Evolutionary conservation across 1,140 invertebrate species (phyloP).

Genomic region (Anoplolepis gracilipes): DNA sequence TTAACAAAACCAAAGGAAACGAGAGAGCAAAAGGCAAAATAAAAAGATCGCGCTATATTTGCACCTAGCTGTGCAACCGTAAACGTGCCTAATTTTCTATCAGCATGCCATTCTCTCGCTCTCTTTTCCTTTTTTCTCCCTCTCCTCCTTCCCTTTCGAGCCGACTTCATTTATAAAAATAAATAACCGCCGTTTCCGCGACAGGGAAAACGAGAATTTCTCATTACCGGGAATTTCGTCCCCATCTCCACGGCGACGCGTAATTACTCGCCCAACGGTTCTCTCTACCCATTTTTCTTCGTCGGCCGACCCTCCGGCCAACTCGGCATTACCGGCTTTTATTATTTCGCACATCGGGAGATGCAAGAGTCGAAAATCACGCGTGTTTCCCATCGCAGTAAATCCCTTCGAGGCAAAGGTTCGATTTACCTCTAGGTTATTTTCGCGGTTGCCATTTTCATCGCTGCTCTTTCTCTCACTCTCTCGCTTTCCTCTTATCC

Average conservation of each 20-base stretch:
- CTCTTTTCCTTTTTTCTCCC: not conserved
- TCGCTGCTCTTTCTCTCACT: not conserved
- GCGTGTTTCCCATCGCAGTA: not conserved
- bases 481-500: not conserved
- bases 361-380: slow-evolving; percentile 25
- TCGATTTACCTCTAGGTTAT: slow-evolving; percentile 46
- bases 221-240: slow-evolving; percentile 48
- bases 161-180: slow-evolving; percentile 41
- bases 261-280: slow-evolving; percentile 49
- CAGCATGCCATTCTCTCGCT: not conserved
- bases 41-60: slow-evolving; percentile 17
- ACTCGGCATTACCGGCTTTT: slow-evolving; percentile 3
- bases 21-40: not conserved
- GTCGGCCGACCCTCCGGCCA: not conserved
- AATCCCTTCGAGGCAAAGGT: slow-evolving; percentile 22
- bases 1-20: slow-evolving; percentile 21
- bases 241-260: not conserved
- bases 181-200: slow-evolving; percentile 46
- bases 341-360: slow-evolving; percentile 35
- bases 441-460: slow-evolving; percentile 20
- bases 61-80: not conserved
- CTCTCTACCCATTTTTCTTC: slow-evolving; percentile 29
- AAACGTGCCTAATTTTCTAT: slow-evolving; percentile 41
- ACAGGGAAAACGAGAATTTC: slow-evolving; percentile 54
- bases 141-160: not conserved